A percentile compares a stretch with the other conserved stretches of the same genome.
Evolutionary conservation across 2,797 vertebrate species (phyloP).

Genomic region (Silurus aristotelis): DNA sequence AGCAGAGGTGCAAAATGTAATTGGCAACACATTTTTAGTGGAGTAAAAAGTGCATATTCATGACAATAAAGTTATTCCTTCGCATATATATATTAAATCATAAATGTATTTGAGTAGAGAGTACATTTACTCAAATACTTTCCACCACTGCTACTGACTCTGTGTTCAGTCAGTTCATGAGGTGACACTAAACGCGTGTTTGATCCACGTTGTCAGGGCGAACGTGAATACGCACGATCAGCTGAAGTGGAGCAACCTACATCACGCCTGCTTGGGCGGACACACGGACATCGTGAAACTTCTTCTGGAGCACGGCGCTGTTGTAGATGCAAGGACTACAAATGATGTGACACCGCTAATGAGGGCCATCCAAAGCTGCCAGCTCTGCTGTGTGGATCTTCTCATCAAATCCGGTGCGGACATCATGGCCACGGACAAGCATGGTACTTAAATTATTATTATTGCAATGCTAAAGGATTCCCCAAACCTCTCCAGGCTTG

Average conservation of each 20-base stretch:
- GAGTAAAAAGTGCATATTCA: no score
- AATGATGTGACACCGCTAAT: constrained; percentile 78
- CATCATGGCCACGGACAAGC: constrained; percentile 72
- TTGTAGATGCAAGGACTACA: constrained; percentile 71
- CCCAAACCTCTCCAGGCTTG: no score
- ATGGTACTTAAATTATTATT: constrained; percentile 63
- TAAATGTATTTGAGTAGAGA: no score
- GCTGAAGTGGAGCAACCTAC: constrained; percentile 83
- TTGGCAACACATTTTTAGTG: no score
- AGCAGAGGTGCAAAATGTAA: no score
- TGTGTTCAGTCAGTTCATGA: no score
- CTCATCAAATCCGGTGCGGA: constrained; percentile 75
- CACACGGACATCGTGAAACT: constrained; percentile 74
- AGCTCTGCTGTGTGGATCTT: constrained; percentile 75
- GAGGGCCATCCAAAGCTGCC: constrained; percentile 79
- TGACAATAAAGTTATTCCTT: no score
- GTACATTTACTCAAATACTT: no score
- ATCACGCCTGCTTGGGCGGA: constrained; percentile 81
- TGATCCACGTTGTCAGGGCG: constrained; percentile 57
- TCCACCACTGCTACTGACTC: no score
- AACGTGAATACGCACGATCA: constrained; percentile 80
- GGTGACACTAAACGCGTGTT: no score
- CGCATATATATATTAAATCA: no score
- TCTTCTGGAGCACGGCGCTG: constrained; percentile 73
- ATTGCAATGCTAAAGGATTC: no score